Evolutionary conservation across 1,140 invertebrate genomes (phyloP), one percentile per base, ranked within the genome.

Genomic region (Scaptomyza pallida): DNA sequence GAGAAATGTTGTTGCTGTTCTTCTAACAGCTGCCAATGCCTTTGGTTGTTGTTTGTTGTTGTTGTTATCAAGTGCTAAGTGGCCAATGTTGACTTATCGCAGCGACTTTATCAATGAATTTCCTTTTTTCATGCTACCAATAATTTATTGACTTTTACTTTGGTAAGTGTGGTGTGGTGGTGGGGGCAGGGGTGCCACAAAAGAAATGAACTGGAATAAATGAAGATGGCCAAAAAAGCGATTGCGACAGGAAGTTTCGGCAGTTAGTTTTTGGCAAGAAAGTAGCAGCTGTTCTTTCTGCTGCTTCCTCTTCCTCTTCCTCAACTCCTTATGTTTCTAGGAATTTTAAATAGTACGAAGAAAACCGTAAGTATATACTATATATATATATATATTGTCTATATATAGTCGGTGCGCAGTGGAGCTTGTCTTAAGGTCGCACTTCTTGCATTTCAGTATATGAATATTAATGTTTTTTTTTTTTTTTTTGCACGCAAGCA

Each of bases 71-170:
- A 70, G 60, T 64, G 67, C 51, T 69, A 69, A 69, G 50, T 63
- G 59, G 50, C n/a, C 60, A 64, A 64, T 69, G 65, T 30, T 30
- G 44, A 57, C 43, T 76, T 85, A 80, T 86, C 80, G 52, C 12
- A 21, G 72, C 75, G 75, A 54, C 40, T 67, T 83, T 78, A 85
- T 85, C 80, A 85, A 86, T 80, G 81, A 86, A 80, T 85, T 85
- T 85, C 80, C 80, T 85, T 83, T 73, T 30, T 30, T n/a, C n/a
- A n/a, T n/a, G 9, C 26, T 30, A 0, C 8, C 26, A 9, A 60
- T n/a, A 78, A 82, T 83, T 83, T 85, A 85, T 86, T 86, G 77
- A 85, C 80, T 85, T 85, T 85, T 85, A 85, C 80, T 85, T 64
- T 17, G 63, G 61, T 21, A 26, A 26, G 23, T 26, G 23, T 21